Evolutionary conservation across 2,797 vertebrate genomes (phyloP).

Genomic region (Lepilemur ruficaudatus): DNA sequence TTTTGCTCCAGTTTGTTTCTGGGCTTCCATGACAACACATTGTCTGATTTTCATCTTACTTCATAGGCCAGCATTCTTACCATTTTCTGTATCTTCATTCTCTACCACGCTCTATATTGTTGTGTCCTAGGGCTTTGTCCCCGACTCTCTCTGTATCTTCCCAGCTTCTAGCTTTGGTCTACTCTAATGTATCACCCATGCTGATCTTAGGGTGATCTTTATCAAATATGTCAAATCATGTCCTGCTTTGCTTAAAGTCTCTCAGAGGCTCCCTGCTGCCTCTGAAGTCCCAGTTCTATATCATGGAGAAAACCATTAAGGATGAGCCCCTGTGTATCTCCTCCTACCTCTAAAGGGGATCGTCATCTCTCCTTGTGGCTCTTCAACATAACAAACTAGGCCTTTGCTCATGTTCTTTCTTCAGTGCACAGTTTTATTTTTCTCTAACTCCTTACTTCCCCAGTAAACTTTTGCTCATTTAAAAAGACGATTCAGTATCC

Average conservation of each 20-base stretch:
- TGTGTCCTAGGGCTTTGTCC: not conserved
- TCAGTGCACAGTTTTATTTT: not conserved
- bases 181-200: not conserved
- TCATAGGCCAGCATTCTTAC: not conserved
- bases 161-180: not conserved
- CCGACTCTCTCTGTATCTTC: not conserved
- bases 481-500: not conserved
- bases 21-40: not conserved
- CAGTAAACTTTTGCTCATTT: not conserved
- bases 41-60: not conserved
- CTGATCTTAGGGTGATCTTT: not conserved
- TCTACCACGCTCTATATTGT: not conserved
- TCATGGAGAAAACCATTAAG: not conserved
- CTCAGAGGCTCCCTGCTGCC: not conserved
- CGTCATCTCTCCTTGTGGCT: not conserved
- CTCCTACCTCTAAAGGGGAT: not conserved
- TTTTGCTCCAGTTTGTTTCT: not conserved
- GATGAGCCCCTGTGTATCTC: not conserved
- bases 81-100: not conserved
- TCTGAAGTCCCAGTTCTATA: not conserved
- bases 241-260: not conserved
- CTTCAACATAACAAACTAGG: not conserved
- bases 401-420: not conserved
- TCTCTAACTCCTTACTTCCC: not conserved
- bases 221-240: not conserved